These are phyloP conservation scores for Erythrocercus mccallii DNA, from an alignment of 2,113 vertebrate species.

Conservation along the genomic window DNA sequence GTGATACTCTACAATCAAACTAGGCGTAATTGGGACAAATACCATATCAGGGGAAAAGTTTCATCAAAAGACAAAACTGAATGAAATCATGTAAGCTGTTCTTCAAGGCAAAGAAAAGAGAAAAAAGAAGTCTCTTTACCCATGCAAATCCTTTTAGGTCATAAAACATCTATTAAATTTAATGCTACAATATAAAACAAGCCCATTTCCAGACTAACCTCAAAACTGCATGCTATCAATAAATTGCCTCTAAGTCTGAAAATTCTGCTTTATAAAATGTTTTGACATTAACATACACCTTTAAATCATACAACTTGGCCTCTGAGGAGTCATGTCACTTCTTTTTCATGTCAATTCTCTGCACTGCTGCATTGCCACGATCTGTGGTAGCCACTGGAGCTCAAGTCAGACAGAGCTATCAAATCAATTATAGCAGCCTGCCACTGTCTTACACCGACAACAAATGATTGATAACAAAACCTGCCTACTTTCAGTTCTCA, in stretches of 20 bases:
- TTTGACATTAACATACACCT: constrained; percentile 38
- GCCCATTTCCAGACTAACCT: neutral
- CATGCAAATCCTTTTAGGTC: constrained; percentile 34
- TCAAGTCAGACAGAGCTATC: constrained; percentile 71
- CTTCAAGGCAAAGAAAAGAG: neutral
- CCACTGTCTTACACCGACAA: constrained; percentile 69
- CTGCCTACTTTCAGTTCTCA: constrained; percentile 83
- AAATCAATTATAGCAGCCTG: constrained; percentile 74
- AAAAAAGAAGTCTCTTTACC: neutral
- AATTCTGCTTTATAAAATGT: constrained; percentile 35
- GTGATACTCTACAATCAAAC: neutral
- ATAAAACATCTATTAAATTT: constrained; percentile 10
- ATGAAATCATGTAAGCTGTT: neutral
- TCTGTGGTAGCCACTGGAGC: constrained; percentile 60
- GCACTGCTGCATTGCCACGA: constrained; percentile 66
- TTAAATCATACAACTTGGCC: constrained; percentile 66
- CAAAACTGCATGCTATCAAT: neutral
- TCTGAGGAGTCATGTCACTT: constrained; percentile 75
- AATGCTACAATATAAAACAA: neutral
- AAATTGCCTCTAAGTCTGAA: constrained; percentile 1
- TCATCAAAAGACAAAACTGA: constrained; percentile 3
- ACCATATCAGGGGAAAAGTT: neutral
- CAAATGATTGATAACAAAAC: constrained; percentile 91
- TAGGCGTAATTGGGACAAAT: neutral
- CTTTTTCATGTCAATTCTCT: constrained; percentile 75